Percentiles rank a stretch among this genome's conserved stretches.
These are phyloP conservation scores for Nothobranchius kuhntae DNA, from an alignment of 2,113 vertebrate genomes.

Conservation along the genomic window DNA sequence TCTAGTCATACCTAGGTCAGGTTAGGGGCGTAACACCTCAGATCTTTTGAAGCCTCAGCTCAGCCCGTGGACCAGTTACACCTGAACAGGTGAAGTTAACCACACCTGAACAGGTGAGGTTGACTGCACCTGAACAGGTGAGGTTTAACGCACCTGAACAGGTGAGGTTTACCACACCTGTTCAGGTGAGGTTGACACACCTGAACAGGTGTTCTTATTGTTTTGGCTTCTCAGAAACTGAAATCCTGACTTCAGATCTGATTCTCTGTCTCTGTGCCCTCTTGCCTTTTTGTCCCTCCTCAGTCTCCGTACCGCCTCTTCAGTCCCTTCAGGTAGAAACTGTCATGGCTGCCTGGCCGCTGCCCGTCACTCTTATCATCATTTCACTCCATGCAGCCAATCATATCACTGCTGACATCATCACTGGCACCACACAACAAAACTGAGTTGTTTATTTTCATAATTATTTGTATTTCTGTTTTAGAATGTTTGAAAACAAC, in stretches of 20 bases:
- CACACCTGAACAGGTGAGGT: too few species aligned
- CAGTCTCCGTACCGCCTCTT: conserved; percentile 39
- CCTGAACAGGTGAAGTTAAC: too few species aligned
- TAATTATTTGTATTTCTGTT: too few species aligned
- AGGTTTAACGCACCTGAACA: too few species aligned
- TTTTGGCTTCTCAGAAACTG: too few species aligned
- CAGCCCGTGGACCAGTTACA: neutral
- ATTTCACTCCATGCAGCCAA: conserved; percentile 29
- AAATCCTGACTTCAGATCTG: neutral
- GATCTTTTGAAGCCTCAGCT: neutral
- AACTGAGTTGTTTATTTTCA: neutral
- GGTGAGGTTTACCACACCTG: too few species aligned
- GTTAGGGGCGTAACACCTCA: neutral
- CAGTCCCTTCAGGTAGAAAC: conserved; percentile 56
- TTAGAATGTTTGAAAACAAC: too few species aligned
- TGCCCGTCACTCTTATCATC: conserved; percentile 28
- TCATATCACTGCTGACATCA: conserved; percentile 37
- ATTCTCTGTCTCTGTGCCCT: neutral
- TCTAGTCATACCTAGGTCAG: too few species aligned
- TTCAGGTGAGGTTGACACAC: too few species aligned
- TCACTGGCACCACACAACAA: conserved; percentile 18
- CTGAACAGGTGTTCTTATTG: too few species aligned
- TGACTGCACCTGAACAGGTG: too few species aligned
- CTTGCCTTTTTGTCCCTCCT: conserved; percentile 49
- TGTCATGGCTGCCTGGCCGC: conserved; percentile 39